Conservation (phyloP, 37 sponge, comb jelly and placozoan species). For the Crambe crambe region DNA sequence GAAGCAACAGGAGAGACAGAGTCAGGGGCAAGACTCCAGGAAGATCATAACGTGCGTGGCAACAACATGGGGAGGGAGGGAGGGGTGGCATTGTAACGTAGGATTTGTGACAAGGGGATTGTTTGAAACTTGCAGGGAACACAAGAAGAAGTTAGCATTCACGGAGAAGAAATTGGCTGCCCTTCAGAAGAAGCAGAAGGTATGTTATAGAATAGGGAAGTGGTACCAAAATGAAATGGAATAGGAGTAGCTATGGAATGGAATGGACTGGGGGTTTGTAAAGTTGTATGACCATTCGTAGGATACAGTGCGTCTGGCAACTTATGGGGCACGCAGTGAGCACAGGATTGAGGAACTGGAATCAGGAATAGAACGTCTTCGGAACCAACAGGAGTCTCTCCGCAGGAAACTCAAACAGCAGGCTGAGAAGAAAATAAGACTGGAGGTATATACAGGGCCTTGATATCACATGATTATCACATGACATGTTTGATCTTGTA, state of each 20-base stretch:
- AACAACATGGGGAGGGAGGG: background rate
- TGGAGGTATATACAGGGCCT: slow-evolving; percentile 22
- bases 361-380: slow-evolving; percentile 29
- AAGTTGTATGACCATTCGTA: background rate
- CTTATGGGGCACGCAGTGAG: slow-evolving; percentile 13
- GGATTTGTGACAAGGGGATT: no score
- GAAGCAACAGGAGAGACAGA: background rate
- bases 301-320: slow-evolving; percentile 33
- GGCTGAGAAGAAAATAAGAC: slow-evolving; percentile 10
- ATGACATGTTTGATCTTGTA: background rate
- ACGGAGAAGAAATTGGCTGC: slow-evolving; percentile 36
- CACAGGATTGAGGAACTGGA: slow-evolving; percentile 29
- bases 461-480: background rate
- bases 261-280: background rate
- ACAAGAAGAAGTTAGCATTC: slow-evolving; percentile 21
- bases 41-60: background rate
- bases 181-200: slow-evolving; percentile 34
- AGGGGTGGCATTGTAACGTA: no score
- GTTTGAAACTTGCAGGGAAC: slow-evolving; percentile 20
- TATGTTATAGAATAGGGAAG: background rate
- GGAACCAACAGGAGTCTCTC: slow-evolving; percentile 32
- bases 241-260: no score
- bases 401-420: slow-evolving; percentile 34
- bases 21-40: background rate
- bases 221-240: no score